Base-by-base conservation (phyloP, 2,888 invertebrate genomes). In the Drosophila mimica region DNA sequence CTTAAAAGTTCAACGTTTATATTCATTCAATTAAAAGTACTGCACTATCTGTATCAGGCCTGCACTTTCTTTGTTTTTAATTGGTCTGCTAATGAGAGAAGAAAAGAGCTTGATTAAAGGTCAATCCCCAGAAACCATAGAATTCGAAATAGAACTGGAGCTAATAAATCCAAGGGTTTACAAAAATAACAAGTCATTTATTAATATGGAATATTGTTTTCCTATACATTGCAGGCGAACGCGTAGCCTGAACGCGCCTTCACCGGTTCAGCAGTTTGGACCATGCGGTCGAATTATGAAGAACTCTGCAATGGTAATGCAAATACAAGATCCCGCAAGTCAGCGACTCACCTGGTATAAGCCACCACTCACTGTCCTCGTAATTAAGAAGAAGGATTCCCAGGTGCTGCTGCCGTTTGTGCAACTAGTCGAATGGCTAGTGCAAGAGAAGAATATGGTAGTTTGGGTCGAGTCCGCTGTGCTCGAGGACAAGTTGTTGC, bases 281-380 rank as follows among this genome's bases (percentile, higher is more conserved):
- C 99, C 99, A 95, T 99, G 99, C 94, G 99, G 98, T 91, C 96
- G 98, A 88, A 98, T 99, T 93, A 97, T 98, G 97, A 98, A 98
- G 94, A 98, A 97, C 94, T 97, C 98, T 20, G 97, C 98, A 40
- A 97, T 98, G 97, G 97, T 98, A 93, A 97, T 99, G 99, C 98
- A 98, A 93, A 98, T 99, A 92, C 99, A 99, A 94, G 99, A 99
- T 94, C 99, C 99, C 53, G 98, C 98, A 92, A 98, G 98, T 92
- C 99, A 99, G 94, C 95, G 98, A 91, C 94, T 99, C 91, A 98
- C 97, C 56, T 99, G 99, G 99, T 97, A 98, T 95, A 99, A 98
- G 93, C 97, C 98, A 31, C 99, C 99, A 2, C 95, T 98, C 81
- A 97, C 97, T n/a, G 99, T 99, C 84, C 95, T 99, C 84, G 98